Percentiles rank a stretch among this genome's conserved stretches.
Evolutionary conservation across 2,888 invertebrate genomes (phyloP).

Genomic region (Tyria jacobaeae): DNA sequence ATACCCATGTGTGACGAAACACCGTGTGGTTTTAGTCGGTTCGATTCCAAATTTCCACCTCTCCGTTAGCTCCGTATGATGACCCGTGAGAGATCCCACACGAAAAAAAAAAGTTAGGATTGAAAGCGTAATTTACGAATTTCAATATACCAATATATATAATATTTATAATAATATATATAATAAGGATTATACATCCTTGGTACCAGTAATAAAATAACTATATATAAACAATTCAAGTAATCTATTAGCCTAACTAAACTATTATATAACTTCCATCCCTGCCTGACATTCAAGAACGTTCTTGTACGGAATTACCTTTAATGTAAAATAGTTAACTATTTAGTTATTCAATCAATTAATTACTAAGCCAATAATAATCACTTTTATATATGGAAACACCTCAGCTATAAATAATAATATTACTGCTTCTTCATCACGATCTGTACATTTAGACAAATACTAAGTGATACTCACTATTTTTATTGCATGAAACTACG

Average conservation of each 20-base stretch:
- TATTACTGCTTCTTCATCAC: background rate
- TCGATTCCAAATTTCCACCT: too few species aligned
- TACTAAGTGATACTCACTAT: background rate
- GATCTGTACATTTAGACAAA: background rate
- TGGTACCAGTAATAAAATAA: background rate
- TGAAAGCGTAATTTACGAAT: too few species aligned
- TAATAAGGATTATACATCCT: too few species aligned
- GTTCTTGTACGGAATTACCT: constrained; percentile 46
- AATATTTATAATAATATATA: too few species aligned
- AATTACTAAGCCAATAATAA: constrained; percentile 33
- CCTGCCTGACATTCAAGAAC: constrained; percentile 31
- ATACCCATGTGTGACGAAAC: too few species aligned
- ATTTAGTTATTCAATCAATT: constrained; percentile 11
- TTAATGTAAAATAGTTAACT: constrained; percentile 33
- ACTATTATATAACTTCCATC: constrained; percentile 16
- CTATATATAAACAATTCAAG: background rate
- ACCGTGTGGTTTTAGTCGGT: too few species aligned
- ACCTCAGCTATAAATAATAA: background rate
- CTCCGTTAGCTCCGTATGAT: too few species aligned
- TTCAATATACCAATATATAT: too few species aligned
- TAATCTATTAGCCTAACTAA: constrained; percentile 9
- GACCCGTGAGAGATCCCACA: too few species aligned
- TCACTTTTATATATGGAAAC: constrained; percentile 10
- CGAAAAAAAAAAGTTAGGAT: too few species aligned
- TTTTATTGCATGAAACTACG: background rate